Percentiles rank a stretch among this genome's conserved stretches.
These are phyloP conservation scores for Prionace glauca DNA, from an alignment of 2,797 vertebrate genomes.

Conservation along the genomic window DNA sequence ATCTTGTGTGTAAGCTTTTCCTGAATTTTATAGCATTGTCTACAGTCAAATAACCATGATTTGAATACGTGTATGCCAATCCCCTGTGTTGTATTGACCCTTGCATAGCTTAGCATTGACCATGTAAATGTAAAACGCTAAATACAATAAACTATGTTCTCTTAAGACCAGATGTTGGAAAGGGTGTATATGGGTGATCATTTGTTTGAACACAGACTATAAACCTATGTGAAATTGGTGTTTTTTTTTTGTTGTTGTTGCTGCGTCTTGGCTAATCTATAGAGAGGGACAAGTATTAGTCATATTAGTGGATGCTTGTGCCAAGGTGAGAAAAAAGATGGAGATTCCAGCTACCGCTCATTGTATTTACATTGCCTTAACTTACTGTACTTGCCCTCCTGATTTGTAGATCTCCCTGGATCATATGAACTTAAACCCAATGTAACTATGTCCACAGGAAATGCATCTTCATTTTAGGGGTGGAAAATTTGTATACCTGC, in stretches of 20 bases:
- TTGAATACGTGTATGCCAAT: conserved; percentile 32
- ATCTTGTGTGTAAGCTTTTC: conserved; percentile 26
- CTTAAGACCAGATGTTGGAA: conserved; percentile 37
- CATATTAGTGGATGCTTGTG: background rate
- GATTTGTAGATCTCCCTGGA: background rate
- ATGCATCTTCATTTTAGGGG: background rate
- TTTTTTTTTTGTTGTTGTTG: conserved; percentile 55
- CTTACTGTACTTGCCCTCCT: background rate
- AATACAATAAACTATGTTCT: conserved; percentile 35
- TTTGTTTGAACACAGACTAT: conserved; percentile 73
- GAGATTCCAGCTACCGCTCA: background rate
- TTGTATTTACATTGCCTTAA: background rate
- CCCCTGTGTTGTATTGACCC: conserved; percentile 31
- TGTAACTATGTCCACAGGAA: background rate
- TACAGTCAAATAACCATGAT: background rate
- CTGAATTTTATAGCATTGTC: conserved; percentile 33
- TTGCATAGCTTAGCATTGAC: conserved; percentile 28
- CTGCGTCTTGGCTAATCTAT: background rate
- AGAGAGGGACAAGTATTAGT: background rate
- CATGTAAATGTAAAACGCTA: conserved; percentile 36
- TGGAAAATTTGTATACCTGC: background rate
- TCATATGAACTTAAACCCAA: background rate
- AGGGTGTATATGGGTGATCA: conserved; percentile 41
- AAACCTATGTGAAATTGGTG: conserved; percentile 56
- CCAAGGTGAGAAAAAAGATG: background rate